Evolutionary conservation across 2,888 invertebrate species (phyloP).

Genomic region (Drosophila cognata): DNA sequence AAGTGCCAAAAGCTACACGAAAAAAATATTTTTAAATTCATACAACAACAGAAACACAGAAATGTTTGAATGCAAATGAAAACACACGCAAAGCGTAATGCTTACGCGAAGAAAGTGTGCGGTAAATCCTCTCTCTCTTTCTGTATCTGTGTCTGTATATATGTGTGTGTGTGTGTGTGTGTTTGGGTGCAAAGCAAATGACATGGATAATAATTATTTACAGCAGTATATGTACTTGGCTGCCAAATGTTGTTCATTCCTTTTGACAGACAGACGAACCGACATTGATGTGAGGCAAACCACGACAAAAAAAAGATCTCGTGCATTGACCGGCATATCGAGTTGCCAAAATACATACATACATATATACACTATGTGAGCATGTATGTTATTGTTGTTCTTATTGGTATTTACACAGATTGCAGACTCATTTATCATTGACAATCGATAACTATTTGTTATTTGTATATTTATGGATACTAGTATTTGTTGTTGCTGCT

Average conservation of each 20-base stretch:
- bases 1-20: conserved; percentile 73
- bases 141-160: background rate
- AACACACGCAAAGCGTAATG: conserved; percentile 47
- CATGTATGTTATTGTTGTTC: conserved; percentile 23
- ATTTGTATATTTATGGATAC: conserved; percentile 47
- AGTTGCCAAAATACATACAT: conserved; percentile 25
- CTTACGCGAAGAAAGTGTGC: conserved; percentile 41
- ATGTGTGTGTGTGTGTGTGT: conserved; percentile 2
- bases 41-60: conserved; percentile 27
- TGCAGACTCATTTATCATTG: conserved; percentile 56
- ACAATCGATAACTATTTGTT: conserved; percentile 48
- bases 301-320: conserved; percentile 54
- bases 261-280: conserved; percentile 52
- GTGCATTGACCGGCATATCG: conserved; percentile 68
- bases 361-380: background rate
- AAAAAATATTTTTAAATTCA: conserved; percentile 63
- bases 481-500: conserved; percentile 47
- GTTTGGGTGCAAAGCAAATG: conserved; percentile 38
- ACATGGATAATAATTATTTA: conserved; percentile 63
- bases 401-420: conserved; percentile 46
- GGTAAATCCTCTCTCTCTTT: conserved; percentile 10
- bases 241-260: conserved; percentile 56
- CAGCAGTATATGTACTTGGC: conserved; percentile 51
- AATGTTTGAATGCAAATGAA: conserved; percentile 57
- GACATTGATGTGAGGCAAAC: conserved; percentile 47